These are phyloP conservation scores for Leucosticte australis DNA, from an alignment of 2,113 vertebrate species.

Conservation along the genomic window DNA sequence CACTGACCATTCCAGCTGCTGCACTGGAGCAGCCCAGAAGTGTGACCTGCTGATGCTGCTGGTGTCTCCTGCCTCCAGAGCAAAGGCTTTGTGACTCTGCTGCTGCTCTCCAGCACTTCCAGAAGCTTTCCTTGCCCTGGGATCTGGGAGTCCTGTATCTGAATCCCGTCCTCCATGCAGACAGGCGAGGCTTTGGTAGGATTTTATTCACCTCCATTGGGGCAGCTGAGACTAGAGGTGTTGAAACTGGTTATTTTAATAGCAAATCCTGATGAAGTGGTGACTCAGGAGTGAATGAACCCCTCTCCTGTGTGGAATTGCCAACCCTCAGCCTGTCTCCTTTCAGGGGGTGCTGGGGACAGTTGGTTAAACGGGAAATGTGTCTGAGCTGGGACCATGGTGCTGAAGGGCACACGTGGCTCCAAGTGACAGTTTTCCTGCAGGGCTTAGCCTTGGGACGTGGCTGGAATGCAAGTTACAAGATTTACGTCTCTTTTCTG, in stretches of 20 bases:
- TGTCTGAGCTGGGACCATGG: rapidly evolving
- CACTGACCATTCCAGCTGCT: neutral
- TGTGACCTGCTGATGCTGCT: rapidly evolving
- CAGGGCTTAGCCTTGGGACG: neutral
- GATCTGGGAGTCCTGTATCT: neutral
- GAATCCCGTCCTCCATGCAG: neutral
- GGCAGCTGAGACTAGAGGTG: neutral
- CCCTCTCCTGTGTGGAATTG: neutral
- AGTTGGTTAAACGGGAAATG: rapidly evolving
- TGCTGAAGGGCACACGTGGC: neutral
- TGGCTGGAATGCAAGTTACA: neutral
- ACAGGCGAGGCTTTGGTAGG: neutral
- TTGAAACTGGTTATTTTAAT: neutral
- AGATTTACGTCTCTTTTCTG: neutral
- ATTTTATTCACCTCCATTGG: neutral
- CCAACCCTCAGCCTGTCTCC: rapidly evolving
- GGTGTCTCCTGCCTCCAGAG: neutral
- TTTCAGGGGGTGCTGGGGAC: neutral
- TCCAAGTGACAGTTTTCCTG: neutral
- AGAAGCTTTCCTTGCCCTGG: neutral
- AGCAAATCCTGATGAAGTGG: neutral
- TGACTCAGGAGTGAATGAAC: neutral
- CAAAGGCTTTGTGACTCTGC: neutral
- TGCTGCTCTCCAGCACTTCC: neutral
- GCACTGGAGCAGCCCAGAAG: neutral